Evolutionary conservation across 2,797 vertebrate species (phyloP).

Genomic region (Xyrichtys novacula): DNA sequence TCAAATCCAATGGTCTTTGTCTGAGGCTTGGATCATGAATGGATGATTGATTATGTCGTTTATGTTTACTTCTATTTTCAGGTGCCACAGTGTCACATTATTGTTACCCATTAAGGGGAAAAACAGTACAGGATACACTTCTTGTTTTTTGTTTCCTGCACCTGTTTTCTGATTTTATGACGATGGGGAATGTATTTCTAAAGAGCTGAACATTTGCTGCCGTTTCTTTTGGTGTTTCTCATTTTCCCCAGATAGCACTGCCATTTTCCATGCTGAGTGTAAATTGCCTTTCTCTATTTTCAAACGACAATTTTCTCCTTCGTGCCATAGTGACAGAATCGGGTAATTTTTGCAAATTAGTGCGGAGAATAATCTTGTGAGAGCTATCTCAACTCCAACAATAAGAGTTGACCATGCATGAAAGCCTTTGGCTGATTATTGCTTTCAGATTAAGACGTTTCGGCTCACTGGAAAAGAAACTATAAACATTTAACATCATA

Average conservation of each 20-base stretch:
- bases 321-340: not conserved
- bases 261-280: not conserved
- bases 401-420: not conserved
- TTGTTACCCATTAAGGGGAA: not conserved
- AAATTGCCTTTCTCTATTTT: not conserved
- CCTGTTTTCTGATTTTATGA: too few relatives aligned
- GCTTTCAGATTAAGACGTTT: not conserved
- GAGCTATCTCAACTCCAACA: not conserved
- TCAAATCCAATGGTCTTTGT: slow-evolving; percentile 25
- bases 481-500: too few relatives aligned
- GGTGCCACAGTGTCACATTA: not conserved
- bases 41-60: not conserved
- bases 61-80: not conserved
- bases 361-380: not conserved
- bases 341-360: slow-evolving; percentile 13
- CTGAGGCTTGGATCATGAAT: not conserved
- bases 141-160: too few relatives aligned
- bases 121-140: not conserved
- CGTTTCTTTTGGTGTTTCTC: not conserved
- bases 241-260: too few relatives aligned
- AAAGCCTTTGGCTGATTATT: not conserved
- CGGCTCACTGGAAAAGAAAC: too few relatives aligned
- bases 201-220: not conserved
- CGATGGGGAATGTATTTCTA: not conserved
- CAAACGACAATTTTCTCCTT: slow-evolving; percentile 14